Evolutionary conservation across 1,140 invertebrate species (phyloP).

Genomic region (Solenopsis fugax): DNA sequence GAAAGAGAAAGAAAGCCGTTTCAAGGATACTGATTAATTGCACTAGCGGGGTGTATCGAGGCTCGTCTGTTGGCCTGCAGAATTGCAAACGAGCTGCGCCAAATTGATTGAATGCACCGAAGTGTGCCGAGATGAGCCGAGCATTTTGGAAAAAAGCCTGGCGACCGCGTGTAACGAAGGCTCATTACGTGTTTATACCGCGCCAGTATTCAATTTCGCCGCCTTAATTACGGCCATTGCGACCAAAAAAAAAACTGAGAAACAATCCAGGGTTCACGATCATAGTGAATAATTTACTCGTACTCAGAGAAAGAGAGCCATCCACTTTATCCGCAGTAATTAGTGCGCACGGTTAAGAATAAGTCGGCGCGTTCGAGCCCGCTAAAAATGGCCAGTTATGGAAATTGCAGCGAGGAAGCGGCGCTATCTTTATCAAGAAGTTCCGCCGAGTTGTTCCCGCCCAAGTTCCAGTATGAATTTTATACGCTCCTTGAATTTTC

Average conservation of each 20-base stretch:
- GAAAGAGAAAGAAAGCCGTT: background rate
- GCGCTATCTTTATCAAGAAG: constrained; percentile 57
- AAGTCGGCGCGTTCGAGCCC: constrained; percentile 23
- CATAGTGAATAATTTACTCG: constrained; percentile 15
- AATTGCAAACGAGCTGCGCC: constrained; percentile 35
- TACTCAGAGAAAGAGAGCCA: background rate
- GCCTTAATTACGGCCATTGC: constrained; percentile 12
- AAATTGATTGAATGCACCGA: constrained; percentile 49
- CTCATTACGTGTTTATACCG: constrained; percentile 11
- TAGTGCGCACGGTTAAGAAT: constrained; percentile 43
- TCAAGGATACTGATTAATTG: constrained; percentile 70
- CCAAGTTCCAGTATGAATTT: constrained; percentile 59
- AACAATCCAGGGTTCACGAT: background rate
- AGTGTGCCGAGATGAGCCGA: constrained; percentile 8
- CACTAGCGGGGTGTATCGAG: constrained; percentile 21
- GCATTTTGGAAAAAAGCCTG: background rate
- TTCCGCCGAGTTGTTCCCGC: constrained; percentile 45
- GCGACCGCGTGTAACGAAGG: background rate
- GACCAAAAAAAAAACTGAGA: background rate
- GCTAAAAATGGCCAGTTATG: constrained; percentile 61
- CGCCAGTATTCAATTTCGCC: constrained; percentile 7
- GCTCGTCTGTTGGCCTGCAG: constrained; percentile 46
- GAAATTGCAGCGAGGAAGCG: constrained; percentile 36
- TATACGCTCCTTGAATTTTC: constrained; percentile 62
- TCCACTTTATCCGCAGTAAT: constrained; percentile 16